These are phyloP conservation scores for Dryas iulia DNA, from an alignment of 1,140 invertebrate genomes.

Conservation along the genomic window DNA sequence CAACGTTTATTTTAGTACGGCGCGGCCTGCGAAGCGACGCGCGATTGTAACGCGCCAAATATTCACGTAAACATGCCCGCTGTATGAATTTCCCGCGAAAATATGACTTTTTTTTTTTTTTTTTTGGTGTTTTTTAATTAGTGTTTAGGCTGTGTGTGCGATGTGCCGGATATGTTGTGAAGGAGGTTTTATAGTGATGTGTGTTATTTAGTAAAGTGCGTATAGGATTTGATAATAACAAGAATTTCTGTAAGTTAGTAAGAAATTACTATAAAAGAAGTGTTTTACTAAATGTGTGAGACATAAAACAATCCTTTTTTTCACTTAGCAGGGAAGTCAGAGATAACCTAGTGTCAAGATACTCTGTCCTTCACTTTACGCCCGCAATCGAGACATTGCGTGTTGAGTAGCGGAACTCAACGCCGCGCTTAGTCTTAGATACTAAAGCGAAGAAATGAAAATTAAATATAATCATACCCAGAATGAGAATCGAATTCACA, in stretches of 20 bases:
- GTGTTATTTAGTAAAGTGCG: neutral
- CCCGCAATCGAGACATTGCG: no score
- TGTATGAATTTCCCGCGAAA: constrained; percentile 26
- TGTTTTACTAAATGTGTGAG: neutral
- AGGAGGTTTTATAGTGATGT: neutral
- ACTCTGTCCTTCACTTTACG: no score
- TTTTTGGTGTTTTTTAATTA: constrained; percentile 1
- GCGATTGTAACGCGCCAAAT: constrained; percentile 37
- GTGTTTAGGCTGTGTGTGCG: constrained; percentile 20
- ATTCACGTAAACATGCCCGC: constrained; percentile 39
- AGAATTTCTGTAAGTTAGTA: neutral
- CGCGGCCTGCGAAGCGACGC: constrained; percentile 27
- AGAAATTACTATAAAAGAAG: neutral
- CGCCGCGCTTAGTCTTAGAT: no score
- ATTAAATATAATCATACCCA: no score
- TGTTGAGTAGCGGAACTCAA: no score
- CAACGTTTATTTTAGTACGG: constrained; percentile 64
- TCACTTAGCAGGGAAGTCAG: no score
- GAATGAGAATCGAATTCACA: no score
- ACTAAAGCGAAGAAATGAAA: no score
- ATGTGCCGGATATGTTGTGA: constrained; percentile 13
- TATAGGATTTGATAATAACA: neutral
- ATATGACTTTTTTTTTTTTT: constrained; percentile 18
- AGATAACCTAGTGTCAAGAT: no score
- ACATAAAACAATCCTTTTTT: no score